Conservation (phyloP, 2,113 vertebrate species). For the Galeopterus variegatus region DNA sequence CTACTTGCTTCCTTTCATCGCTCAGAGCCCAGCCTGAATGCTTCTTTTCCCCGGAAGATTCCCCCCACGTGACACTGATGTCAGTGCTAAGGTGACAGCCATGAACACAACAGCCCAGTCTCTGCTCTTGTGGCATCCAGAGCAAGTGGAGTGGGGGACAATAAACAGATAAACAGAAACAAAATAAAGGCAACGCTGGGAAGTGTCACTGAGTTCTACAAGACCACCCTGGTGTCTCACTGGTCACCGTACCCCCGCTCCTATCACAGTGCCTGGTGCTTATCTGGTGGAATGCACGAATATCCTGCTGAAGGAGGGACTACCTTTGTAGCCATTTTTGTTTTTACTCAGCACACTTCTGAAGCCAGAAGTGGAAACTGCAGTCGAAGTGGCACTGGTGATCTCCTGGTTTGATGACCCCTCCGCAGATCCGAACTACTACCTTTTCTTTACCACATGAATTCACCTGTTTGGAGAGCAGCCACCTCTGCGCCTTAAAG, state of each 20-base stretch:
- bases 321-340: not conserved
- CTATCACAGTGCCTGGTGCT: rapidly evolving
- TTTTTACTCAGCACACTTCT: not conserved
- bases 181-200: not conserved
- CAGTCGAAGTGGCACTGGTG: not conserved
- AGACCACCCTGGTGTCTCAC: too few relatives aligned
- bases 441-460: not conserved
- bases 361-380: not conserved
- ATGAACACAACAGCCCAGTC: not conserved
- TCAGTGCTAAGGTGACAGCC: not conserved
- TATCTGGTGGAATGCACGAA: not conserved
- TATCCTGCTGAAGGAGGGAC: not conserved
- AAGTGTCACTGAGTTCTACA: too few relatives aligned
- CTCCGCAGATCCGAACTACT: not conserved
- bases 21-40: not conserved
- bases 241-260: not conserved
- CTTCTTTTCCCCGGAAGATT: not conserved
- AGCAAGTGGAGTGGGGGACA: rapidly evolving
- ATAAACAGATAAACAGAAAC: not conserved
- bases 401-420: not conserved
- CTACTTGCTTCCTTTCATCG: too few relatives aligned
- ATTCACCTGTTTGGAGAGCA: not conserved
- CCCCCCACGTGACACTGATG: not conserved
- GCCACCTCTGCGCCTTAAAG: not conserved
- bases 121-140: not conserved